Conservation (phyloP, 30 jellyfish, hydroid and myxozoan species). For the Nemopilema nomurai region DNA sequence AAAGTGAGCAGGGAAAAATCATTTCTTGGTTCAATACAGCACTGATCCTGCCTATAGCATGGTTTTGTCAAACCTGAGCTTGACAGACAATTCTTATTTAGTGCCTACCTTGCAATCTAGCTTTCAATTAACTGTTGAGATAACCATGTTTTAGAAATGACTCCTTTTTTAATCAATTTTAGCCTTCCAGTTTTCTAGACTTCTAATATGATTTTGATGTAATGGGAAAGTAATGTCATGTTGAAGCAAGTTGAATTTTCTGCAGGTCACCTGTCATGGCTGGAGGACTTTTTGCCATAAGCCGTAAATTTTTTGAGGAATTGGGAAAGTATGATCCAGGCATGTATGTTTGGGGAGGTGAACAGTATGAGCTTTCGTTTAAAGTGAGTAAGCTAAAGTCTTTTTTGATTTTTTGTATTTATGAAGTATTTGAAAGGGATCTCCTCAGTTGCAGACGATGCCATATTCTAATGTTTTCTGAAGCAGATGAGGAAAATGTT, state of each 20-base stretch:
- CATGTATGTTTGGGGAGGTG: constrained; percentile 99
- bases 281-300: constrained; percentile 98
- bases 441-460: not conserved
- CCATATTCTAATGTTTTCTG: not conserved
- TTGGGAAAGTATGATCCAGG: constrained; percentile 99
- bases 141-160: no score
- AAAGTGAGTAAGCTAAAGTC: constrained; percentile 49
- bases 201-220: no score
- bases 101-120: no score
- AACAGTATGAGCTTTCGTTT: constrained; percentile 95
- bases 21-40: no score
- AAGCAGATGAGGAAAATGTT: not conserved
- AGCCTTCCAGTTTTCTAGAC: no score
- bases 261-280: constrained; percentile 99
- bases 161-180: no score
- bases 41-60: no score
- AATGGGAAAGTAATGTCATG: not conserved
- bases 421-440: no score
- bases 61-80: no score
- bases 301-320: constrained; percentile 83
- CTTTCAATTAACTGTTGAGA: no score
- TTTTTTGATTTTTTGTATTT: not conserved
- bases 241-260: not conserved
- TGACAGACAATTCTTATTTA: no score
- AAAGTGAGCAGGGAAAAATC: no score